phyloP scores from a whole-genome alignment of 2,113 vertebrate genomes.

The Scopus umbretta region DNA sequence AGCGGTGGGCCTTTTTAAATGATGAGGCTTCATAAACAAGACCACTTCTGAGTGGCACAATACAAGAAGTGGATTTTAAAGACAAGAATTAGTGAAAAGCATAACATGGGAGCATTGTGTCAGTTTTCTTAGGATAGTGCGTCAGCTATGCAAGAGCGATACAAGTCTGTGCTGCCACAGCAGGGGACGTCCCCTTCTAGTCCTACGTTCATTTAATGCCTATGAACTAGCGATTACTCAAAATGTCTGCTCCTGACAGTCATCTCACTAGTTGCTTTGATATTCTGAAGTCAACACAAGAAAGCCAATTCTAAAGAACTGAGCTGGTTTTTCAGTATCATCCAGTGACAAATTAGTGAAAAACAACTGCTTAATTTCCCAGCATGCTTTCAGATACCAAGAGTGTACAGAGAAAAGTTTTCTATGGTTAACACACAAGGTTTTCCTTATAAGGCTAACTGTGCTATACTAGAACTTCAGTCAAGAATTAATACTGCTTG shows the following conservation, averaged over 20 bases:
- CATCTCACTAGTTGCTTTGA: conserved; percentile 1
- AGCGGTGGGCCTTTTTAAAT: not conserved
- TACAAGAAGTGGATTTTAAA: not conserved
- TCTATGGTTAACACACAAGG: not conserved
- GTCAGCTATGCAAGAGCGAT: not conserved
- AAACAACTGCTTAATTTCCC: not conserved
- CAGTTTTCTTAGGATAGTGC: not conserved
- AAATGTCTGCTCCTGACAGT: conserved; percentile 4
- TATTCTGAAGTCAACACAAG: not conserved
- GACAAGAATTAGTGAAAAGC: not conserved
- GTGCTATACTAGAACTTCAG: not conserved
- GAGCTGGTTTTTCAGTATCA: not conserved
- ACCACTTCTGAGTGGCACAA: not conserved
- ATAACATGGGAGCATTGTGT: not conserved
- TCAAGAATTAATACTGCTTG: not conserved
- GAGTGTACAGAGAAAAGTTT: not conserved
- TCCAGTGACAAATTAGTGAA: not conserved
- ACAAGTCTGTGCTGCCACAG: not conserved
- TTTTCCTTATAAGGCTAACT: conserved; percentile 8
- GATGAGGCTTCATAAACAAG: accelerated
- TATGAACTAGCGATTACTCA: not conserved
- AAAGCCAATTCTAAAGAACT: not conserved
- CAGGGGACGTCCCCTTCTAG: not conserved
- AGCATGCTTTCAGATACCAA: not conserved
- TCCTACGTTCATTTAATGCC: not conserved